Evolutionary conservation across 2,888 invertebrate species (phyloP).

Genomic region (Agrilus biguttatus): DNA sequence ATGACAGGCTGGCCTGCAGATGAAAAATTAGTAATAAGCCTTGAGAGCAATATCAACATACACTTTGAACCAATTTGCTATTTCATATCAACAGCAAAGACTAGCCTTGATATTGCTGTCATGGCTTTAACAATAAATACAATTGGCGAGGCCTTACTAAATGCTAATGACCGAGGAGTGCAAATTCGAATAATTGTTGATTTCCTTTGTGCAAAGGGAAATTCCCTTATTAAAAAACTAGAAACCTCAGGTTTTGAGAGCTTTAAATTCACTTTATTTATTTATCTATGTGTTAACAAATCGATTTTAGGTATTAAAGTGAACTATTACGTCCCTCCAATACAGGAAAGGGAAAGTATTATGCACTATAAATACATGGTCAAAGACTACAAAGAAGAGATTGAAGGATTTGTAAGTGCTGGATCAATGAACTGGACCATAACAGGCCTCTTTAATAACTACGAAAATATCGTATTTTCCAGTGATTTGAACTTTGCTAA

Average conservation of each 20-base stretch:
- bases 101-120: constrained; percentile 16
- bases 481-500: constrained; percentile 13
- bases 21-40: constrained; percentile 1
- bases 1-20: constrained; percentile 17
- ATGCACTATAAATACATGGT: constrained; percentile 23
- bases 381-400: constrained; percentile 15
- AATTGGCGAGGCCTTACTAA: constrained; percentile 14
- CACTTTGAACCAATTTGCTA: constrained; percentile 18
- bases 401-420: constrained; percentile 14
- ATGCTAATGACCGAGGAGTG: constrained; percentile 16
- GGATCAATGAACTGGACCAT: constrained; percentile 19
- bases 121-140: constrained; percentile 16
- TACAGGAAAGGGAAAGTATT: constrained; percentile 11
- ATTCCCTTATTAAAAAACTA: too few species aligned
- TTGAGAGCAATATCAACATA: constrained; percentile 10
- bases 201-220: constrained; percentile 11
- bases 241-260: too few species aligned
- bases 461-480: constrained; percentile 18
- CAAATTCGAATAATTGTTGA: constrained; percentile 16
- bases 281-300: too few species aligned
- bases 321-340: constrained; percentile 13
- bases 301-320: constrained; percentile 5
- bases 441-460: constrained; percentile 16
- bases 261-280: too few species aligned
- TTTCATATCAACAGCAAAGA: constrained; percentile 18